Base-by-base conservation (phyloP, 1,140 invertebrate genomes). In the Drosophila fuyamai region DNA sequence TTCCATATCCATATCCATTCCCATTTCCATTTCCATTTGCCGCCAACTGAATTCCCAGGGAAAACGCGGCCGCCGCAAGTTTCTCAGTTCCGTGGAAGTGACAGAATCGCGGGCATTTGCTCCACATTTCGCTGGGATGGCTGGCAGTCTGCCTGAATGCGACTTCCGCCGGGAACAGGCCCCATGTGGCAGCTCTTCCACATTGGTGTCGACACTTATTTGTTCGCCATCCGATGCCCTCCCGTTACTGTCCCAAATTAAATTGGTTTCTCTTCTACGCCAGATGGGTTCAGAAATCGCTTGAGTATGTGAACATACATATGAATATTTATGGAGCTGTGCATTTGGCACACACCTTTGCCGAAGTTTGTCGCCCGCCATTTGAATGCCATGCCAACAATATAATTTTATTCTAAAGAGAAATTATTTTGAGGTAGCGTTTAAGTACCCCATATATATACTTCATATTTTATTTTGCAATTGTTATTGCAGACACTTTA, bases 11-110 rank as follows among this genome's bases (percentile, higher is more conserved):
- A 71, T 71, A 76, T 59, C 53, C 73, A 71, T 71, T 57, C 41
- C 27, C 65, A 38, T 65, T 75, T 35, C 14, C 65, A 38, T 65
- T 75, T 70, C 50, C 72, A 81, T 76, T 81, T 82, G 70, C 58
- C 67, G 84, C 72, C 79, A 76, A 83, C 79, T 51, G 43, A 74
- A 79, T 88, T 86, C 83, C 66, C 66, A 73, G 72, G 58, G 83
- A 88, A 86, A 86, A 77, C 57, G 67, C 62, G 67, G 58, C 23
- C 46, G 60, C 53, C 53, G 46, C 60, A 66, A 70, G 47, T 35
- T 58, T 9, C 57, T 68, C 73, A 62, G 60, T 75, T 85, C 67
- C 67, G 41, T 79, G 80, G 81, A 84, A 84, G 32, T 54, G 63
- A 59, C 63, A 76, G 53, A 68, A 68, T 54, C 62, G 47, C 38